These are phyloP conservation scores for Sphaeridia pumilis DNA, from an alignment of 2,888 invertebrate species.

Conservation along the genomic window DNA sequence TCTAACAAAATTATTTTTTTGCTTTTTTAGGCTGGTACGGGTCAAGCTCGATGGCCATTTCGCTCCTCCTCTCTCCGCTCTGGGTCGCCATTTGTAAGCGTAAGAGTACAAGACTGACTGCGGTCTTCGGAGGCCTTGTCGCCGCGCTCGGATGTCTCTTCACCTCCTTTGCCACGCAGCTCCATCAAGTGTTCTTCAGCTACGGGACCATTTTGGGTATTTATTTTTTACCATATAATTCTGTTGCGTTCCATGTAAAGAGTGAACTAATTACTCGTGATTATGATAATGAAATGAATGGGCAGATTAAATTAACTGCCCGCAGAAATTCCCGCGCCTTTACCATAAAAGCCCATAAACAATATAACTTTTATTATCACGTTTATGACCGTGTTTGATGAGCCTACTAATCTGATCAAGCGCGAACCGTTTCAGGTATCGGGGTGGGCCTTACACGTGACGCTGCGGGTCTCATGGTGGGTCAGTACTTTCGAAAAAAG, in stretches of 20 bases:
- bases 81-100: slow-evolving; percentile 34
- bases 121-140: slow-evolving; percentile 73
- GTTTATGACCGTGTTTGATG: too few relatives aligned
- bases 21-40: slow-evolving; percentile 32
- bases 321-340: too few relatives aligned
- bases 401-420: too few relatives aligned
- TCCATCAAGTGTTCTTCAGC: slow-evolving; percentile 79
- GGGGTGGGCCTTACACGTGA: slow-evolving; percentile 76
- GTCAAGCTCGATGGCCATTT: slow-evolving; percentile 29
- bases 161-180: slow-evolving; percentile 77
- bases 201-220: slow-evolving; percentile 52
- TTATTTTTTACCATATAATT: too few relatives aligned
- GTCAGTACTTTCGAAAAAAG: slow-evolving; percentile 74
- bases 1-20: slow-evolving; percentile 12
- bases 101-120: slow-evolving; percentile 39
- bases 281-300: too few relatives aligned
- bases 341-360: too few relatives aligned
- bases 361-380: too few relatives aligned
- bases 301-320: too few relatives aligned
- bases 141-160: slow-evolving; percentile 77
- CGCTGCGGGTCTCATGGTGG: slow-evolving; percentile 78
- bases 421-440: slow-evolving; percentile 51
- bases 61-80: slow-evolving; percentile 31
- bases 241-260: too few relatives aligned
- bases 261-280: too few relatives aligned